A percentile compares a stretch with the other conserved stretches of the same genome.
These are phyloP conservation scores for Macroramphosus scolopax DNA, from an alignment of 2,797 vertebrate species.

Conservation along the genomic window DNA sequence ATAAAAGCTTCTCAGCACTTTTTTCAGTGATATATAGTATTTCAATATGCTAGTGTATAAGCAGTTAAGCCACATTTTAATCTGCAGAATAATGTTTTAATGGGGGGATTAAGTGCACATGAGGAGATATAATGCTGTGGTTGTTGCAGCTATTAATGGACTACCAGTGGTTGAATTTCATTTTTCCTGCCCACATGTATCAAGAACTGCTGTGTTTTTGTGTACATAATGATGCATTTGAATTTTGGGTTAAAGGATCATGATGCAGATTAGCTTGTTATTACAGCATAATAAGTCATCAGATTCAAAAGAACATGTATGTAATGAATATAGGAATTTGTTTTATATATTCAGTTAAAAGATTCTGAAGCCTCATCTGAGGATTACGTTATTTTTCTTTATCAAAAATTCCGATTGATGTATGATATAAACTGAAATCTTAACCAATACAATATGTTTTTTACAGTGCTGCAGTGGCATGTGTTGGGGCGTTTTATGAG, in stretches of 20 bases:
- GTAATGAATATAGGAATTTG: no score
- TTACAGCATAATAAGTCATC: no score
- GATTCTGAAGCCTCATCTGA: no score
- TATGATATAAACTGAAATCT: neutral
- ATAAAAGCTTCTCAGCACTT: conserved; percentile 5
- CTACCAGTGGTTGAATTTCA: conserved; percentile 4
- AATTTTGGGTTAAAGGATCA: no score
- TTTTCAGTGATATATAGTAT: neutral
- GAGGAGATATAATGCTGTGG: conserved; percentile 21
- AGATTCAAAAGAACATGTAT: no score
- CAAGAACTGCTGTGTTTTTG: no score
- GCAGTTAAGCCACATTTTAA: conserved; percentile 52
- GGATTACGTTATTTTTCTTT: no score
- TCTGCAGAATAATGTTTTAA: conserved; percentile 49
- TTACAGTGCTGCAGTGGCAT: conserved; percentile 92
- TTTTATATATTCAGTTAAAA: no score
- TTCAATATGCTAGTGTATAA: conserved; percentile 29
- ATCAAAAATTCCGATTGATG: neutral
- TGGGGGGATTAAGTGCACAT: conserved; percentile 51
- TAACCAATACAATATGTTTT: neutral
- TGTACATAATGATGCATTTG: no score
- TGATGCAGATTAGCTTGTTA: no score
- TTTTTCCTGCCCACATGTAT: neutral
- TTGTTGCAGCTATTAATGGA: conserved; percentile 32
- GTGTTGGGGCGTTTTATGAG: conserved; percentile 97